phyloP scores from a whole-genome alignment of 2,888 invertebrate genomes.

The Physocephala rufipes region DNA sequence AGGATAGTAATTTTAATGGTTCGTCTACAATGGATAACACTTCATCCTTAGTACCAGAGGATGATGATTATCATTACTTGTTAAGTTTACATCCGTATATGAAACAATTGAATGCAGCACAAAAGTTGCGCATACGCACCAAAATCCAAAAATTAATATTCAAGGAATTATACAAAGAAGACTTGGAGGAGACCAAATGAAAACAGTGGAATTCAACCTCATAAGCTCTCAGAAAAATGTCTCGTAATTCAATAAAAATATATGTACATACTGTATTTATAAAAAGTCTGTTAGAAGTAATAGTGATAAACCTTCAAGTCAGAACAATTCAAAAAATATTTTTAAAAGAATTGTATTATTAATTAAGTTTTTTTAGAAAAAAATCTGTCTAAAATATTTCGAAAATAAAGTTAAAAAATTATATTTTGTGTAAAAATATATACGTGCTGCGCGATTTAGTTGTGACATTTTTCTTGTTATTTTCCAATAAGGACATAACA shows the following conservation, averaged over 20 bases:
- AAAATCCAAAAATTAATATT: constrained; percentile 66
- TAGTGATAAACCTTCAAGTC: too few relatives aligned
- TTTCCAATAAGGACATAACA: too few relatives aligned
- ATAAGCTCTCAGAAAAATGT: neutral
- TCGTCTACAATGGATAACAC: constrained; percentile 62
- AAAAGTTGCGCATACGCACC: constrained; percentile 64
- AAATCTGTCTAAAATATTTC: neutral
- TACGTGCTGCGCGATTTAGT: too few relatives aligned
- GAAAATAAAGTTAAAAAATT: neutral
- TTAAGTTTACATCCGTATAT: constrained; percentile 65
- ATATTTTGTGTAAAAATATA: neutral
- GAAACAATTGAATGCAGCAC: constrained; percentile 63
- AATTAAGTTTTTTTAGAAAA: neutral
- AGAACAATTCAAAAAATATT: neutral
- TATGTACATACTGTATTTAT: constrained; percentile 31
- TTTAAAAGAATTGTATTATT: neutral
- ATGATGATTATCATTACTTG: constrained; percentile 65
- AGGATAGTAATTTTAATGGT: constrained; percentile 64
- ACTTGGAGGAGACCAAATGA: constrained; percentile 63
- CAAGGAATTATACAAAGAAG: constrained; percentile 65
- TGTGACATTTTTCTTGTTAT: too few relatives aligned
- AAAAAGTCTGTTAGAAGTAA: neutral
- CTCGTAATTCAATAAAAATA: neutral
- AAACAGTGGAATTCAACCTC: too few relatives aligned
- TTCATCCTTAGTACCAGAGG: constrained; percentile 58